Conservation (phyloP, 2,888 invertebrate genomes). For the Eutolmus rufibarbis region DNA sequence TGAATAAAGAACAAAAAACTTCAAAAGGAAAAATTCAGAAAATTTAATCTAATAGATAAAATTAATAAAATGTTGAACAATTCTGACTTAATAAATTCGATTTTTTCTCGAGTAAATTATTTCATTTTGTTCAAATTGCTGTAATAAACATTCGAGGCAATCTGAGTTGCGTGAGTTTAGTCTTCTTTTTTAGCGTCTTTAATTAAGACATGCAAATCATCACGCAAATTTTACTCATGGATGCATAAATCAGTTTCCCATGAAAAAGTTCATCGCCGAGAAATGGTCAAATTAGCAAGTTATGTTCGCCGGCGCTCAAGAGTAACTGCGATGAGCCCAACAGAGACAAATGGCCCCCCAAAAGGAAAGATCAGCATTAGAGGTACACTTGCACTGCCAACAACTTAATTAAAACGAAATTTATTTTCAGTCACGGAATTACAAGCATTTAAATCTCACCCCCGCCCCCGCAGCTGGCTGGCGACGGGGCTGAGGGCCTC, state of each 20-base stretch:
- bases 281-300: slow-evolving; percentile 14
- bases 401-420: slow-evolving; percentile 41
- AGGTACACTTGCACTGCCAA: slow-evolving; percentile 35
- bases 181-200: too few species aligned
- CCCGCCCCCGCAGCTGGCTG: background rate
- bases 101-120: background rate
- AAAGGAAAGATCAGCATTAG: slow-evolving; percentile 27
- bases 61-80: background rate
- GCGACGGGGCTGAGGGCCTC: background rate
- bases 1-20: too few species aligned
- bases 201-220: background rate
- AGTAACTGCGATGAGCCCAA: background rate
- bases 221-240: background rate
- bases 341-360: slow-evolving; percentile 16
- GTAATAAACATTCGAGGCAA: background rate
- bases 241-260: background rate
- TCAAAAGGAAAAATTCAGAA: background rate
- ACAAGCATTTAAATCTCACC: slow-evolving; percentile 33
- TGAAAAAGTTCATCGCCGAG: background rate
- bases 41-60: background rate
- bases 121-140: too few species aligned
- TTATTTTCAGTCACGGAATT: slow-evolving; percentile 37
- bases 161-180: background rate
- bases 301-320: background rate
- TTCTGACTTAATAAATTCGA: background rate